These are phyloP conservation scores for Drosophila ambigua DNA, from an alignment of 1,140 invertebrate genomes.

Conservation along the genomic window DNA sequence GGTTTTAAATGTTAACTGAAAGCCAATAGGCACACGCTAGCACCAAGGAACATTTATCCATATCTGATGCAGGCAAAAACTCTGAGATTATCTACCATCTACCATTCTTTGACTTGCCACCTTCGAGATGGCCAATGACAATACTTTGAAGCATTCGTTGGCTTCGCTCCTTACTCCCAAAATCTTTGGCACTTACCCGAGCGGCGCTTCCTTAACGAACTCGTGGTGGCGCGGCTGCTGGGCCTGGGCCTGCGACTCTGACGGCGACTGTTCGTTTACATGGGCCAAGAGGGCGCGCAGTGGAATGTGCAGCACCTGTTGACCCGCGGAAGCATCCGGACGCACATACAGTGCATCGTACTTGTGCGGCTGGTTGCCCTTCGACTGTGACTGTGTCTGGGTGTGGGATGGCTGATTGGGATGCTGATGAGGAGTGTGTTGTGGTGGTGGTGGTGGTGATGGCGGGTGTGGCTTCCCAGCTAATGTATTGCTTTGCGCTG, in stretches of 20 bases:
- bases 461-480: constrained; percentile 51
- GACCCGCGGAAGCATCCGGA: constrained; percentile 39
- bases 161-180: not conserved
- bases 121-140: too few species aligned
- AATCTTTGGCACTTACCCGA: constrained; percentile 22
- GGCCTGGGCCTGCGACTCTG: constrained; percentile 27
- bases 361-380: constrained; percentile 50
- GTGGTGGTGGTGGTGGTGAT: constrained; percentile 30
- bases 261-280: constrained; percentile 49
- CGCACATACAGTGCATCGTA: constrained; percentile 51
- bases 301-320: constrained; percentile 73
- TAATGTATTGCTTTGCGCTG: constrained; percentile 67
- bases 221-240: constrained; percentile 42
- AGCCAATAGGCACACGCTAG: too few species aligned
- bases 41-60: too few species aligned
- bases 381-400: constrained; percentile 43
- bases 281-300: constrained; percentile 62
- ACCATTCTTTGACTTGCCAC: too few species aligned
- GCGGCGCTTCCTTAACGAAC: constrained; percentile 40
- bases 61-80: too few species aligned
- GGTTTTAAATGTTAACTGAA: too few species aligned
- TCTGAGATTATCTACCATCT: too few species aligned
- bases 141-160: not conserved
- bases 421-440: constrained; percentile 29
- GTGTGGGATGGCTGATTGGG: constrained; percentile 39